phyloP scores from a whole-genome alignment of 2,797 vertebrate genomes.

The Botia kubotai region DNA sequence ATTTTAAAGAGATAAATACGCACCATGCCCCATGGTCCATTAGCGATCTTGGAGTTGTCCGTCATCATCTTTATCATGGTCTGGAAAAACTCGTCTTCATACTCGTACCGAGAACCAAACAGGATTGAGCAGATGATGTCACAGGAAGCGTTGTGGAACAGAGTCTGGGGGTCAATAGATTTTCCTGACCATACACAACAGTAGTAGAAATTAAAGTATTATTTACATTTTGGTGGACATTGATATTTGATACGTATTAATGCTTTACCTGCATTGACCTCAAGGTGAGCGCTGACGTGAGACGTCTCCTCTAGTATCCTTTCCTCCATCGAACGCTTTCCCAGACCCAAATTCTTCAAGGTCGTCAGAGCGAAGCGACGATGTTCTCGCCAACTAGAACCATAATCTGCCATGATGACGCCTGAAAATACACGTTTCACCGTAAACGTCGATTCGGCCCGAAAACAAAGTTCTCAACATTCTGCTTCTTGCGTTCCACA shows the following conservation, averaged over 20 bases:
- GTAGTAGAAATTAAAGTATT: too few relatives aligned
- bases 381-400: conserved; percentile 27
- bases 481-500: not conserved
- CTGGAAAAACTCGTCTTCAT: conserved; percentile 67
- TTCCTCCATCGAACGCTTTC: conserved; percentile 51
- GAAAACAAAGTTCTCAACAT: not conserved
- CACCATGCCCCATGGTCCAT: conserved; percentile 77
- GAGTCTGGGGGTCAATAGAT: conserved; percentile 65
- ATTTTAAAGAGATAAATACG: too few relatives aligned
- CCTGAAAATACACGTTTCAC: not conserved
- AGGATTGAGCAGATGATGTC: conserved; percentile 78
- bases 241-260: too few relatives aligned
- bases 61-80: conserved; percentile 63
- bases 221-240: too few relatives aligned
- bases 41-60: conserved; percentile 69
- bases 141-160: conserved; percentile 73
- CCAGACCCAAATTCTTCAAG: conserved; percentile 51
- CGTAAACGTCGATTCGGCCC: too few relatives aligned
- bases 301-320: conserved; percentile 47
- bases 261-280: conserved; percentile 27
- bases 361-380: conserved; percentile 40
- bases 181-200: conserved; percentile 57
- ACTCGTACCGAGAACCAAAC: conserved; percentile 72
- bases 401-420: conserved; percentile 23
- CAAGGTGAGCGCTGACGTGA: conserved; percentile 31